Conservation (phyloP, 1,140 invertebrate genomes). For the Trypoxylus dichotomus region DNA sequence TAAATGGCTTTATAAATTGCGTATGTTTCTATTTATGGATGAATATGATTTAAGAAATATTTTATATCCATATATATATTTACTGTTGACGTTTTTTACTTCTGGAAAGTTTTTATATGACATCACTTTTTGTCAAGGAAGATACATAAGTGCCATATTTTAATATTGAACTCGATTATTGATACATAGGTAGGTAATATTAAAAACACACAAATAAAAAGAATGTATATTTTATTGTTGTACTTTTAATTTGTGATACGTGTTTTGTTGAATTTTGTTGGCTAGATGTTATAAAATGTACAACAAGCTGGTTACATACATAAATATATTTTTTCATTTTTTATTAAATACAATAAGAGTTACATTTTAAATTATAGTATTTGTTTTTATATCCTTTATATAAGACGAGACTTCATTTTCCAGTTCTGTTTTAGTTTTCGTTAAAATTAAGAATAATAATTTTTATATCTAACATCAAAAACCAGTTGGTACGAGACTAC, state of each 20-base stretch:
- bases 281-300: not conserved
- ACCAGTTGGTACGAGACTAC: too few species aligned
- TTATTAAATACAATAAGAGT: not conserved
- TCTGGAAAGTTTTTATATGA: constrained; percentile 1
- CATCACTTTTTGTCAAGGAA: not conserved
- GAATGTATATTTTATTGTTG: not conserved
- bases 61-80: constrained; percentile 14
- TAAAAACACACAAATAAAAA: not conserved
- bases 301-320: not conserved
- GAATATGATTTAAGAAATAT: constrained; percentile 45
- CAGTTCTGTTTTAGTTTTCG: too few species aligned
- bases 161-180: not conserved
- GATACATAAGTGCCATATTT: constrained; percentile 20
- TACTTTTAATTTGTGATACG: constrained; percentile 1
- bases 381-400: too few species aligned
- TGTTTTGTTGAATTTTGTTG: not conserved
- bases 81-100: constrained; percentile 10
- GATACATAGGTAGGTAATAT: not conserved
- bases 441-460: too few species aligned
- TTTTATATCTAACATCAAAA: too few species aligned
- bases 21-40: constrained; percentile 52
- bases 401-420: too few species aligned
- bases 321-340: not conserved
- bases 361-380: not conserved
- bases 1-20: constrained; percentile 52